phyloP scores from a whole-genome alignment of 1,140 invertebrate species.

The Ips nitidus region DNA sequence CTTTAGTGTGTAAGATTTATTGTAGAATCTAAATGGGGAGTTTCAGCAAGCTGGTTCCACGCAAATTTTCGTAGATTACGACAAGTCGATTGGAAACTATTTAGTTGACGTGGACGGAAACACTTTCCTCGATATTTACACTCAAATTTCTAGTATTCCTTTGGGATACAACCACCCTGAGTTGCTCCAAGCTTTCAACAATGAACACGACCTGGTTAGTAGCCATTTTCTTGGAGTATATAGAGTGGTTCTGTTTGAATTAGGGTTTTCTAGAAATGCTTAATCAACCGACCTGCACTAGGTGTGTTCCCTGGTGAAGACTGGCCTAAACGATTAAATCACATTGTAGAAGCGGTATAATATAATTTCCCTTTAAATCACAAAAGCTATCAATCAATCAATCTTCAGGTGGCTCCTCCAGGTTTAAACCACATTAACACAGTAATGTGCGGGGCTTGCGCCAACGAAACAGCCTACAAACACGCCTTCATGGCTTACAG shows the following conservation, averaged over 20 bases:
- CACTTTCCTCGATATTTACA: conserved; percentile 86
- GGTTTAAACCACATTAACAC: conserved; percentile 80
- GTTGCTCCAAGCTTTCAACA: conserved; percentile 72
- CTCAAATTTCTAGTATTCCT: conserved; percentile 96
- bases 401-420: conserved; percentile 73
- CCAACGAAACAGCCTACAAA: conserved; percentile 95
- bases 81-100: conserved; percentile 93
- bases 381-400: not conserved
- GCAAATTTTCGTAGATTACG: conserved; percentile 95
- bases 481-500: conserved; percentile 76
- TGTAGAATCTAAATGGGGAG: not conserved
- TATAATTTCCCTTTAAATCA: too few relatives aligned
- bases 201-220: conserved; percentile 75
- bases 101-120: conserved; percentile 94
- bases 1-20: not conserved
- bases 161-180: conserved; percentile 96
- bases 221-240: not conserved
- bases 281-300: conserved; percentile 90
- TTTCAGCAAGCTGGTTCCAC: conserved; percentile 56
- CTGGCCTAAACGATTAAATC: conserved; percentile 76
- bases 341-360: conserved; percentile 52
- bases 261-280: conserved; percentile 48
- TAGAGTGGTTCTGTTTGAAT: not conserved
- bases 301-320: conserved; percentile 87
- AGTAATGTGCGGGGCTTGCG: conserved; percentile 97